A percentile compares a stretch with the other conserved stretches of the same genome.
phyloP scores from a whole-genome alignment of 2,888 invertebrate species.

The Antheraea yamamai region DNA sequence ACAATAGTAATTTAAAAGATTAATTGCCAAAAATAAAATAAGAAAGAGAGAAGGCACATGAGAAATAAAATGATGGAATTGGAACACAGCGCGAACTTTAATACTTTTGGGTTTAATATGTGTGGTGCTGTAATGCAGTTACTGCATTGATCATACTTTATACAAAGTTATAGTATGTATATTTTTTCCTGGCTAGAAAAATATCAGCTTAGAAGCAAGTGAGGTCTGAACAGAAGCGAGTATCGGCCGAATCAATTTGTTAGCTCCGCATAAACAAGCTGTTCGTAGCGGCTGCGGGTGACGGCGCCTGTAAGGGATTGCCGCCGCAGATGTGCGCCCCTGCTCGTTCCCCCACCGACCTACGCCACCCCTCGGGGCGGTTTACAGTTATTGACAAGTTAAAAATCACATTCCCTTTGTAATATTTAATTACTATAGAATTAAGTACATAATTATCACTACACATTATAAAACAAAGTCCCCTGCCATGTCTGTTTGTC shows the following conservation, averaged over 20 bases:
- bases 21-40: too few relatives aligned
- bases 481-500: too few relatives aligned
- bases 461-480: too few relatives aligned
- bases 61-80: too few relatives aligned
- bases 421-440: neutral
- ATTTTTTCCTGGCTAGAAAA: neutral
- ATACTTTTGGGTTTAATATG: too few relatives aligned
- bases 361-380: neutral
- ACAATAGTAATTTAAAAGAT: too few relatives aligned
- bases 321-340: slow-evolving; percentile 58
- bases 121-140: too few relatives aligned
- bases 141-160: too few relatives aligned
- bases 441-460: neutral
- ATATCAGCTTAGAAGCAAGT: slow-evolving; percentile 5
- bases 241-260: slow-evolving; percentile 63
- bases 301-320: slow-evolving; percentile 72
- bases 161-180: neutral
- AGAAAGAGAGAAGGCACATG: too few relatives aligned
- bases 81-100: too few relatives aligned
- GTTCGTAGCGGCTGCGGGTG: slow-evolving; percentile 61
- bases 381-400: slow-evolving; percentile 15
- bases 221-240: slow-evolving; percentile 13
- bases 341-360: slow-evolving; percentile 24
- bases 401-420: slow-evolving; percentile 14
- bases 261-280: slow-evolving; percentile 62